Percentiles rank a stretch among this genome's conserved stretches.
phyloP scores from a whole-genome alignment of 2,113 vertebrate species.

The Sciurus niger region DNA sequence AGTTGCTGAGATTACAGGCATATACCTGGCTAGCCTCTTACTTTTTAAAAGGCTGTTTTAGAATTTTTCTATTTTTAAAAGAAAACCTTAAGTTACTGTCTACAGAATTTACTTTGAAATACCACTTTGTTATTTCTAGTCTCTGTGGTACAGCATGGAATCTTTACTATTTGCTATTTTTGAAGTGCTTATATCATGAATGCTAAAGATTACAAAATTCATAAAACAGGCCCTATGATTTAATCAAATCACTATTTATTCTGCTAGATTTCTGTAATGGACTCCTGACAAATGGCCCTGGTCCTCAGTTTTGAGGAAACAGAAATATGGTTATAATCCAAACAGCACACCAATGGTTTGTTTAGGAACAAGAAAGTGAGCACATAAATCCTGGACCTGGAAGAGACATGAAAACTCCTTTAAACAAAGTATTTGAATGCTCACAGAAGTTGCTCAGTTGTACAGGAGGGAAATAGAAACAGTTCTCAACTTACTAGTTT shows the following conservation, averaged over 20 bases:
- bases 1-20: too few species aligned
- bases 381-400: not conserved
- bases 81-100: constrained; percentile 47
- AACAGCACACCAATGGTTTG: not conserved
- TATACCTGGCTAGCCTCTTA: too few species aligned
- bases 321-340: not conserved
- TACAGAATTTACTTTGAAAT: constrained; percentile 60
- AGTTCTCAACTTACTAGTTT: not conserved
- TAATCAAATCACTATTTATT: constrained; percentile 31
- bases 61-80: constrained; percentile 59
- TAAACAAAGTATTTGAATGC: not conserved
- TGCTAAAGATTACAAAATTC: constrained; percentile 62
- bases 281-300: constrained; percentile 3
- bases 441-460: not conserved
- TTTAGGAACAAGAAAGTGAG: not conserved
- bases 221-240: constrained; percentile 29
- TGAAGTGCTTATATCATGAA: constrained; percentile 48
- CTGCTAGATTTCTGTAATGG: not conserved
- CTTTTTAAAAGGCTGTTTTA: not conserved
- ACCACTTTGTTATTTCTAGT: constrained; percentile 52
- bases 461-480: not conserved
- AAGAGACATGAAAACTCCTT: not conserved
- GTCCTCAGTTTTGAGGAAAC: not conserved
- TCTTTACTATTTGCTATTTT: constrained; percentile 57
- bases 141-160: not conserved